A percentile compares a stretch with the other conserved stretches of the same genome.
Conservation (phyloP, 2,113 vertebrate genomes). For the Gallinago media region DNA sequence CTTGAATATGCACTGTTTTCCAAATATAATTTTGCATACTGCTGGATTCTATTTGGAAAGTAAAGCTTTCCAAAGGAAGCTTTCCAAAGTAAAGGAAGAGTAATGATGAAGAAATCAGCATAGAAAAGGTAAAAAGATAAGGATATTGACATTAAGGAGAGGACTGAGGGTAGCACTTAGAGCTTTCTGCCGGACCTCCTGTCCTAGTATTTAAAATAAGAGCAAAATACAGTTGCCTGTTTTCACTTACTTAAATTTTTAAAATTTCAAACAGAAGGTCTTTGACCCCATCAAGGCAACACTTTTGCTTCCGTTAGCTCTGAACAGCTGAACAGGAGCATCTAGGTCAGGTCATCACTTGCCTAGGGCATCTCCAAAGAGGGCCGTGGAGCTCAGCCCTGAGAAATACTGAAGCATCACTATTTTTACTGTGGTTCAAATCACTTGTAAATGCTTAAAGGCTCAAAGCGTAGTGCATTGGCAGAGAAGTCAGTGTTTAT, state of each 20-base stretch:
- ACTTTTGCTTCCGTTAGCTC: not conserved
- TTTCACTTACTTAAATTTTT: not conserved
- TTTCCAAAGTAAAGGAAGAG: not conserved
- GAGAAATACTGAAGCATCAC: not conserved
- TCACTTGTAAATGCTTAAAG: not conserved
- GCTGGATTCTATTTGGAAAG: not conserved
- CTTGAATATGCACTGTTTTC: not conserved
- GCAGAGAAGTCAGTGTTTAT: not conserved
- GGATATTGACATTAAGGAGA: not conserved
- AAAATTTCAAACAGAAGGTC: not conserved
- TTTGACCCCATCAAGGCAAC: not conserved
- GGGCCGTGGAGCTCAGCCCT: not conserved
- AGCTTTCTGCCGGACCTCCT: not conserved
- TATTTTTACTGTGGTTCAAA: not conserved
- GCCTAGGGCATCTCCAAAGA: not conserved
- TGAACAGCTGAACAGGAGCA: not conserved
- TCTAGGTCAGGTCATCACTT: fast-evolving
- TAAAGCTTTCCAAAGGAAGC: not conserved
- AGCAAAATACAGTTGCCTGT: not conserved
- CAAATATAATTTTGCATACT: not conserved
- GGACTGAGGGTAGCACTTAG: not conserved
- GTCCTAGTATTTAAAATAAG: not conserved
- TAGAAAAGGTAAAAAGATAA: not conserved
- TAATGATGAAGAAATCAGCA: not conserved
- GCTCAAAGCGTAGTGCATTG: not conserved